These are phyloP conservation scores for Mormyrus proboscirostris DNA, from an alignment of 2,797 vertebrate genomes.

Conservation along the genomic window DNA sequence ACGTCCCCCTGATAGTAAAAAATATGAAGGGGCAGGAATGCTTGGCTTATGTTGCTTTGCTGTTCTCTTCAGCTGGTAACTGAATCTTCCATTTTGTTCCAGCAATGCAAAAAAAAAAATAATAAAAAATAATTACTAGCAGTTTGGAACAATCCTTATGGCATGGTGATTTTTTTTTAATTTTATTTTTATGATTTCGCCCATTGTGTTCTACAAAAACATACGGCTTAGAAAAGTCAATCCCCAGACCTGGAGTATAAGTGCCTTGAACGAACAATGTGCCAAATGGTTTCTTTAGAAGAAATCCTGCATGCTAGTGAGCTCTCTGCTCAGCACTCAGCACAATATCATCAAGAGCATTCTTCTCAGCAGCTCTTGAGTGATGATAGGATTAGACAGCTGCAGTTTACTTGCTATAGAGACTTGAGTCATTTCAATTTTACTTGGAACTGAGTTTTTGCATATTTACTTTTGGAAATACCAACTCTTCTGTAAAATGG, in stretches of 20 bases:
- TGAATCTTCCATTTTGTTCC: conserved; percentile 73
- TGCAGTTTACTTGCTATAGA: conserved; percentile 42
- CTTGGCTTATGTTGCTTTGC: conserved; percentile 73
- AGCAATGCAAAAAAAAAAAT: conserved; percentile 66
- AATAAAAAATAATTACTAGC: conserved; percentile 53
- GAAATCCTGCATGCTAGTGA: neutral
- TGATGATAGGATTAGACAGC: conserved; percentile 47
- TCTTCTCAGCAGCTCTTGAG: neutral
- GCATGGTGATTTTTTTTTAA: neutral
- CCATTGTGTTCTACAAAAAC: neutral
- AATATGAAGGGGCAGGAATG: conserved; percentile 55
- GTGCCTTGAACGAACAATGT: neutral
- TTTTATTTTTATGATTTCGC: neutral
- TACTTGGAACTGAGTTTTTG: conserved; percentile 59
- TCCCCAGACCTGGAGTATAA: too few relatives aligned
- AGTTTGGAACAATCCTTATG: conserved; percentile 35
- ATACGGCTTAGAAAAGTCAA: too few relatives aligned
- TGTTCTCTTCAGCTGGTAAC: conserved; percentile 71
- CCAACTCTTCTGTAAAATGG: neutral
- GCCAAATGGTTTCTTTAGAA: neutral
- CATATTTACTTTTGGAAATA: conserved; percentile 54
- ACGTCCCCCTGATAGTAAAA: conserved; percentile 51
- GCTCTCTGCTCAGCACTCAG: neutral
- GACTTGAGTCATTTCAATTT: neutral
- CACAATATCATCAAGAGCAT: neutral